phyloP scores from a whole-genome alignment of 2,888 invertebrate genomes.

The Apamea crenata region DNA sequence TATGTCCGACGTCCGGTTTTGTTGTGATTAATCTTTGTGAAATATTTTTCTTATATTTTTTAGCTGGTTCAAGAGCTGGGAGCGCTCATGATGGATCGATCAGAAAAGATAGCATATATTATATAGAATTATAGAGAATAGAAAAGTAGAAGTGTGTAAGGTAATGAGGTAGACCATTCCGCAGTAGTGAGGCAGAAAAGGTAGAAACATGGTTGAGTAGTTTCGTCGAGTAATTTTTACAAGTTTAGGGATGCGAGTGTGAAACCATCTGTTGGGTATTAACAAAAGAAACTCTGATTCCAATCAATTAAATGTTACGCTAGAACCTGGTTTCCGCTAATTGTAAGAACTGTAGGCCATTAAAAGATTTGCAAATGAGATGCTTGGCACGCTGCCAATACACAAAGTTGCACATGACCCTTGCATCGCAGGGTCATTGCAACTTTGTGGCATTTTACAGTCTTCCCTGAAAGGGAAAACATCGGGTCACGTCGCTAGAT shows the following conservation, averaged over 20 bases:
- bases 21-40: slow-evolving; percentile 45
- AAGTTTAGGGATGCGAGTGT: background rate
- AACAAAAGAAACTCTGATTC: background rate
- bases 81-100: background rate
- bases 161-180: background rate
- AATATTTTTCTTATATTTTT: slow-evolving; percentile 2
- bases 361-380: background rate
- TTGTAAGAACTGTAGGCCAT: background rate
- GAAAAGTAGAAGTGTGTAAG: no score
- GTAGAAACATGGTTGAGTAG: background rate
- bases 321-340: background rate
- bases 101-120: background rate
- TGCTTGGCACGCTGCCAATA: background rate
- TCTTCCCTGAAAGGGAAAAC: background rate
- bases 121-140: background rate
- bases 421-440: background rate
- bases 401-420: background rate
- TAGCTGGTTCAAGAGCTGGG: background rate
- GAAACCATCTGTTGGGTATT: background rate
- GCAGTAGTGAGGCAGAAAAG: background rate
- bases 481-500: background rate
- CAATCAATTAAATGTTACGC: background rate
- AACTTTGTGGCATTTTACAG: background rate
- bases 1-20: slow-evolving; percentile 28
- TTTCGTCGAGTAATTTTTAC: no score